Evolutionary conservation across 2,113 vertebrate species (phyloP).

Genomic region (Cololabis saira): DNA sequence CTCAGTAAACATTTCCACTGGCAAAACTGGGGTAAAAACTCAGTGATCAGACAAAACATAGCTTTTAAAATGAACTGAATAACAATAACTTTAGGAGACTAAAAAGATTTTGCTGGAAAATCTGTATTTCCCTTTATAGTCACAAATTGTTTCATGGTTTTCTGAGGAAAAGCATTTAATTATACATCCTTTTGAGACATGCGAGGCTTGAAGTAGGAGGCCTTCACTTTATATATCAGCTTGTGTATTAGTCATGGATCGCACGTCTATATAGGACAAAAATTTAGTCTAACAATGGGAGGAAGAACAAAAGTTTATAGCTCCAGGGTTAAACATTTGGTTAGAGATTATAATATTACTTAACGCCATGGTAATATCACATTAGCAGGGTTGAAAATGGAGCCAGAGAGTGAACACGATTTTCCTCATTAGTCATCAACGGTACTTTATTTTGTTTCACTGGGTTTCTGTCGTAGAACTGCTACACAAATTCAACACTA

Average conservation of each 20-base stretch:
- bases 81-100: neutral
- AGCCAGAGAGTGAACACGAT: too few species aligned
- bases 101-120: neutral
- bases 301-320: neutral
- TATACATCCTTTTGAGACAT: neutral
- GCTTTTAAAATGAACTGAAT: neutral
- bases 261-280: neutral
- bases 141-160: slow-evolving; percentile 10
- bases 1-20: too few species aligned
- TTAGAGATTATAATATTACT: too few species aligned
- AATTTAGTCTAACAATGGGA: neutral
- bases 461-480: too few species aligned
- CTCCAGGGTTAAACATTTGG: too few species aligned
- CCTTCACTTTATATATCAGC: neutral
- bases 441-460: too few species aligned
- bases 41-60: neutral
- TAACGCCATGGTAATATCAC: too few species aligned
- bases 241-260: slow-evolving; percentile 7
- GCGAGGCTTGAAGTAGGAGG: neutral
- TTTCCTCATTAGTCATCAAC: too few species aligned
- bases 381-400: too few species aligned
- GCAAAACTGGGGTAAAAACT: too few species aligned
- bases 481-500: too few species aligned
- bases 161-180: neutral
- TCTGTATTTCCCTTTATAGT: neutral